Base-by-base conservation (phyloP, 2,888 invertebrate genomes). In the Notodonta ziczac region DNA sequence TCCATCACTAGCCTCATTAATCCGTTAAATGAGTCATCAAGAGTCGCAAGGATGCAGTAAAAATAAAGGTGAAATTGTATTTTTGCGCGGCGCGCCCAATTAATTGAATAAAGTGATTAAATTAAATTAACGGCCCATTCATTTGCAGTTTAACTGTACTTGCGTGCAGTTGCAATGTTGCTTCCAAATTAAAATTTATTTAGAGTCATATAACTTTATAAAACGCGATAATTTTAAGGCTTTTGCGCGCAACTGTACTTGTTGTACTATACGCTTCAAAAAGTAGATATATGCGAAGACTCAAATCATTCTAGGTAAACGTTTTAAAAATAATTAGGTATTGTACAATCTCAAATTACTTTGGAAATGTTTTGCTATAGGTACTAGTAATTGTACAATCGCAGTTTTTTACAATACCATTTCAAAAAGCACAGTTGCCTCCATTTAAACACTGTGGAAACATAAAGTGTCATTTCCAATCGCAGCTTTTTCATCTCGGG, bases 401-500 rank as follows among this genome's bases (percentile, higher is more conserved):
- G n/a, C n/a, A n/a, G n/a, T n/a, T n/a, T n/a, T n/a, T n/a, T n/a
- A n/a, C n/a, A n/a, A n/a, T n/a, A n/a, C 13, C 50, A 3, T 50
- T 7, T 35, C 35, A 35, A 13, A 53, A 13, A 7, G 46, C 7
- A 46, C 13, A 46, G n/a, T n/a, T 35, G 57, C 60, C 68, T 70
- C 60, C 60, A 73, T 70, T 76, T 67, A 65, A 76, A 73, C 74
- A 72, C 63, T 70, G 70, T 77, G 71, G 61, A 67, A 72, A 69
- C 66, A 72, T 70, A 70, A 74, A 75, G 66, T 72, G 76, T 72
- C 73, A 73, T 76, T 80, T 81, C 76, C 82, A 78, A 84, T 85
- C 76, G 79, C 63, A 66, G 70, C 72, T 76, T 77, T 80, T 80
- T 80, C 77, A 78, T 80, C 68, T 70, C 67, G 62, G 55, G 63